Base-by-base conservation (phyloP, 2,113 vertebrate species). In the Percopsis transmontana region DNA sequence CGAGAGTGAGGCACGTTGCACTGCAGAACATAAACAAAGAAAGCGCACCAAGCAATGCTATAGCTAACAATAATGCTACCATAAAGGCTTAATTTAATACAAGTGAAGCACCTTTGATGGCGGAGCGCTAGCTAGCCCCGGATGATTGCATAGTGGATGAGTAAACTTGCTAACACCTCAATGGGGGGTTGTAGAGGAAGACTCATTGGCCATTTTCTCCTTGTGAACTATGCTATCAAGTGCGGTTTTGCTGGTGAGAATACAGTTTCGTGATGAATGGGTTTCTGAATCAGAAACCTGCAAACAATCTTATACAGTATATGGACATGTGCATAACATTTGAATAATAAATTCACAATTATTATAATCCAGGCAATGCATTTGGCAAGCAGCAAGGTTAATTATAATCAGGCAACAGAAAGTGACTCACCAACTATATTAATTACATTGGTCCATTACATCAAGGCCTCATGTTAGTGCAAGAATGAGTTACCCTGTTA, bases 141-240 rank as follows among this genome's bases (percentile, higher is more conserved):
- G 38, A 67, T 83, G 80, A 59, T 84, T 89, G 89, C 88, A 89
- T 91, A 89, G 87, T 68, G 82, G 73, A 77, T 42, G 74, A 68
- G 60, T 57, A 63, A 63, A 67, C 70, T 2, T 61, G 75, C 58
- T 41, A 53, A 71, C 23, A 64, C 56, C 74, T 41, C 12, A 65
- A 67, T 19, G n/a, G 65, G 48, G 18, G 18, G 18, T 53, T 53
- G 51, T 21, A 53, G 21, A 23, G 51, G 51, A 14, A 33, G n/a
- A 33, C 4, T 33, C 5, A 33, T 33, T 33, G 27, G 5, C 8
- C 27, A 7, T 6, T 33, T 33, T 33, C 27, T 33, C 27, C 27
- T 33, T 33, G 5, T 33, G 27, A 33, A 33, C 27, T 33, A 47
- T 6, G n/a, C 45, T 47, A 47, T 16, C 13, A 47, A n/a, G 45